Percentiles rank a stretch among this genome's conserved stretches.
Conservation (phyloP, 1,140 invertebrate species). For the Chionoecetes opilio region DNA sequence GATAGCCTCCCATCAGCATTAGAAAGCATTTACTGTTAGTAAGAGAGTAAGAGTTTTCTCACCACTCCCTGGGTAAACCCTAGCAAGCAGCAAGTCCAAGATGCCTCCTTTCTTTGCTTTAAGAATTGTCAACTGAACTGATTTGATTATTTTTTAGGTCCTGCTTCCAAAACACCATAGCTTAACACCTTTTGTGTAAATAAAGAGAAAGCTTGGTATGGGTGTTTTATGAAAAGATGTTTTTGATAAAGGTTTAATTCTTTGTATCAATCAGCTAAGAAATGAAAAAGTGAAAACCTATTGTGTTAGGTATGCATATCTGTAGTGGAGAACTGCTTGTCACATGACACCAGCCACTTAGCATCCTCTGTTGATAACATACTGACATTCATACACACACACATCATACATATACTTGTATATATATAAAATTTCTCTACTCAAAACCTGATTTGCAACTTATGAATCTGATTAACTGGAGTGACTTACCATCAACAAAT, state of each 20-base stretch:
- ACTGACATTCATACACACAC: background rate
- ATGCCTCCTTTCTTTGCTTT: conserved; percentile 7
- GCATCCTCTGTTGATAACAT: background rate
- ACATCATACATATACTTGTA: conserved; percentile 31
- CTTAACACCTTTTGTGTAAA: background rate
- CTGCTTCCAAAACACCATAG: background rate
- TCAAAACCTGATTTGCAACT: background rate
- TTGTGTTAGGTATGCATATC: background rate
- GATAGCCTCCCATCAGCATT: conserved; percentile 6
- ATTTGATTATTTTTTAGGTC: background rate
- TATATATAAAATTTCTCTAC: conserved; percentile 29
- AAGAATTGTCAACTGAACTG: background rate
- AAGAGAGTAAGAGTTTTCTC: background rate
- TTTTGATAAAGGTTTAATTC: conserved; percentile 4
- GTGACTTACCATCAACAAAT: background rate
- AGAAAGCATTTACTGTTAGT: conserved; percentile 20
- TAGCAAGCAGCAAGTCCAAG: background rate
- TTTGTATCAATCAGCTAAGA: background rate
- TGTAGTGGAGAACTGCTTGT: background rate
- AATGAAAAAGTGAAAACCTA: background rate
- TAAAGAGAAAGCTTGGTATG: background rate
- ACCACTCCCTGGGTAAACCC: background rate
- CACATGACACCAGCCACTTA: background rate
- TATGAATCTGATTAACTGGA: background rate
- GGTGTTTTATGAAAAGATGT: background rate